Evolutionary conservation across 2,888 invertebrate species (phyloP), one percentile per base, ranked within the genome.

Genomic region (Caenorhabditis macrosperma): DNA sequence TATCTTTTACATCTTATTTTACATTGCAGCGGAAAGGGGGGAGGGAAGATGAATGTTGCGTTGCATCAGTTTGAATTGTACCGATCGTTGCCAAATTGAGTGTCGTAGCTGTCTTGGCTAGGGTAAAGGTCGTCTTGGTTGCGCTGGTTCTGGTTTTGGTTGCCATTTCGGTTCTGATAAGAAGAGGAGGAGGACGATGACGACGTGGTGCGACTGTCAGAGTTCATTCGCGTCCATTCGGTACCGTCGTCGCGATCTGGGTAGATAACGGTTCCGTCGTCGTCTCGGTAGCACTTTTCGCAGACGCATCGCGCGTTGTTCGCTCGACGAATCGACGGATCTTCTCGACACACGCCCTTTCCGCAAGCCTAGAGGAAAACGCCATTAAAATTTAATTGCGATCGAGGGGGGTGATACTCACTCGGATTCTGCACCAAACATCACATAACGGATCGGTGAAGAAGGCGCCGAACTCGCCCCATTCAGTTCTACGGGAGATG

Each of bases 371-470:
- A 44, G 9, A 60, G 24, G 12, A 28, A 50, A 30, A 48, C 38
- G 17, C 15, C 38, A 38, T 44, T 17, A 44, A 44, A 44, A 6
- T 38, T n/a, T 44, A 50, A 46, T 55, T 44, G 38, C 12, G 15
- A 9, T 26, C 22, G 24, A 12, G 38, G 26, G 46, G 48, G 41
- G 33, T 30, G 26, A 75, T 33, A 50, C 63, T 64, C 50, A 78
- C 77, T 35, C 69, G 33, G 20, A 78, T 71, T 44, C 66, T 50
- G 33, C 77, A 78, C 77, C 77, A 78, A 17, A 66, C 77, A 60
- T 66, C 64, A 38, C 77, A 78, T 1, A 78, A 24, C 2, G 77
- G 77, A 54, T 78, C 71, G 6, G 71, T 71, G 64, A 78, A 78
- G 26, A 78, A 38, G 5, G 68, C 63, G 0, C 69, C 76, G 20